Conservation (phyloP, 2,888 invertebrate species). For the Spodoptera exigua region DNA sequence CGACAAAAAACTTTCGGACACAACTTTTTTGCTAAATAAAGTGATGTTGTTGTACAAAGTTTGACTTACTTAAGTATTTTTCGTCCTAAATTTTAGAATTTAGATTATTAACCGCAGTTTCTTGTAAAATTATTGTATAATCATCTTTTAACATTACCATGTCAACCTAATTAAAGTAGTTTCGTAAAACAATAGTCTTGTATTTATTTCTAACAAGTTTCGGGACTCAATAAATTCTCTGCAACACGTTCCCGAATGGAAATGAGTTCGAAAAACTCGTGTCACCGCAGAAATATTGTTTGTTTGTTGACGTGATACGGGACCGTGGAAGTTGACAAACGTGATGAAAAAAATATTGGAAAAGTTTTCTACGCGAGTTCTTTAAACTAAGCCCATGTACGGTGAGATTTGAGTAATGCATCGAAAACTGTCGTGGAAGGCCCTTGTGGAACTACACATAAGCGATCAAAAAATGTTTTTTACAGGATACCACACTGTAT, state of each 20-base stretch:
- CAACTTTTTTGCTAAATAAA: not conserved
- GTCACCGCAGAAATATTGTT: constrained; percentile 78
- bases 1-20: not conserved
- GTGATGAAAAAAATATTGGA: constrained; percentile 86
- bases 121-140: not conserved
- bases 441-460: no score
- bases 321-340: constrained; percentile 76
- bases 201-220: constrained; percentile 59
- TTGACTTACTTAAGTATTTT: no score
- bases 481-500: no score
- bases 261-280: constrained; percentile 80
- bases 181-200: constrained; percentile 67
- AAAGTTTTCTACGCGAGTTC: constrained; percentile 75
- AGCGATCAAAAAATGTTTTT: no score
- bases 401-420: constrained; percentile 55
- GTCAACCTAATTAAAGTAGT: constrained; percentile 54
- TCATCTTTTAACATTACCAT: not conserved
- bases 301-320: constrained; percentile 80
- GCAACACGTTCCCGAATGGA: constrained; percentile 73
- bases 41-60: no score
- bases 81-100: not conserved
- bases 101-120: not conserved
- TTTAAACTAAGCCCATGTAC: constrained; percentile 67
- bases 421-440: constrained; percentile 46
- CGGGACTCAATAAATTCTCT: constrained; percentile 73